Evolutionary conservation across 2,888 invertebrate species (phyloP).

Genomic region (Cerceris rybyensis): DNA sequence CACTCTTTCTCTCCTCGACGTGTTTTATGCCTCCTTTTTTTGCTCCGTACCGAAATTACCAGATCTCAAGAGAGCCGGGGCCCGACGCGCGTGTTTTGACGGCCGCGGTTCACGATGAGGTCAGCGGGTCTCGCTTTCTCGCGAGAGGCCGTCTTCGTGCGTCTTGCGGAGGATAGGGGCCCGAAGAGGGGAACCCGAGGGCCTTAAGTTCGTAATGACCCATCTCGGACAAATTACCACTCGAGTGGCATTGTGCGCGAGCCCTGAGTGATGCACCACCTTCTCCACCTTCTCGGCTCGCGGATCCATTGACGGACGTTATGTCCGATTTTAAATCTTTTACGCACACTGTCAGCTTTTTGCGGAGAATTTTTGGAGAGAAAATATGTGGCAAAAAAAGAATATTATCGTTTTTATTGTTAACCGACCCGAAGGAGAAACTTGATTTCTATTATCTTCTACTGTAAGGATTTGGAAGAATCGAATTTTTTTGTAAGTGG

Average conservation of each 20-base stretch:
- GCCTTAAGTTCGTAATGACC: slow-evolving; percentile 54
- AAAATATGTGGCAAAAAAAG: too few species aligned
- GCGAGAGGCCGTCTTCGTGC: slow-evolving; percentile 49
- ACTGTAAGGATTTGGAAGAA: too few species aligned
- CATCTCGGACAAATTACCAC: slow-evolving; percentile 66
- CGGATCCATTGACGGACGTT: slow-evolving; percentile 47
- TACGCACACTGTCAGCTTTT: not conserved
- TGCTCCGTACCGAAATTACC: slow-evolving; percentile 60
- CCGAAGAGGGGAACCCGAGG: slow-evolving; percentile 29
- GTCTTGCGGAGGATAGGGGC: slow-evolving; percentile 39
- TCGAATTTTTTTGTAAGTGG: too few species aligned
- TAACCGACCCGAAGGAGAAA: too few species aligned
- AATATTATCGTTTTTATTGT: too few species aligned
- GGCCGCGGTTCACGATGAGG: slow-evolving; percentile 75
- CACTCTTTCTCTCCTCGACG: slow-evolving; percentile 54
- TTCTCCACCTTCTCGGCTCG: slow-evolving; percentile 33
- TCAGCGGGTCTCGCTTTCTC: slow-evolving; percentile 71
- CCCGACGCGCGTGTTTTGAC: slow-evolving; percentile 65
- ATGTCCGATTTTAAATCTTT: slow-evolving; percentile 21
- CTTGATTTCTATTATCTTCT: too few species aligned
- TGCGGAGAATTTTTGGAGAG: not conserved
- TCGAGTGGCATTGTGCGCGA: slow-evolving; percentile 70
- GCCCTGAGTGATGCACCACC: slow-evolving; percentile 63
- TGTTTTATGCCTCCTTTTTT: slow-evolving; percentile 59
- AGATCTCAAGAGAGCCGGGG: slow-evolving; percentile 51